Evolutionary conservation across 2,888 invertebrate species (phyloP), one percentile per base, ranked within the genome.

Genomic region (Ptychoptera contaminata): DNA sequence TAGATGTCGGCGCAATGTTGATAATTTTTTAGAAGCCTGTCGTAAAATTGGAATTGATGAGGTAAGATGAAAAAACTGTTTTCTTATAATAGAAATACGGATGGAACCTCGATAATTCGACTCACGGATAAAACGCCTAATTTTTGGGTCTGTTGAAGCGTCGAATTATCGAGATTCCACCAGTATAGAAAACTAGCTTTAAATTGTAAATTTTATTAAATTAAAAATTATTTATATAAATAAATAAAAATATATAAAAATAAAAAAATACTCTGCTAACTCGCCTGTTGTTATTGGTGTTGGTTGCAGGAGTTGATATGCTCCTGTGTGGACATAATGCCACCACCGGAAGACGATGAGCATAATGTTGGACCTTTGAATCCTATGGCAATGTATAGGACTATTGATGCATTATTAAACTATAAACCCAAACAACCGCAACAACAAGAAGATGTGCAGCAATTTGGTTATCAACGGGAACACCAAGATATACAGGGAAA

Each of bases 11-110:
- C 74, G 88, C 58, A 94, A 94, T 63, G 92, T 94, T 29, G 93
- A 94, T 62, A 93, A 93, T 68, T 94, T 94, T 60, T 68, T 94
- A 54, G 91, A 92, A 59, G 93, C 93, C 16, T 94, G 93, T 67
- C 75, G 90, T 48, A 85, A 79, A 67, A 87, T 93, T 56, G 94
- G 94, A 52, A 88, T 94, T 11, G 84, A 90, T 67, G 90, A 92
- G 82, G 93, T 93, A 67, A 76, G 81, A 67, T 42, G 47, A 32
- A 46, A 43, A 43, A 43, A 16, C 10, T 15, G n/a, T n/a, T n/a
- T n/a, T n/a, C n/a, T n/a, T n/a, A n/a, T n/a, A n/a, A n/a, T n/a
- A n/a, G n/a, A n/a, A n/a, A n/a, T n/a, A n/a, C n/a, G n/a, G n/a
- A n/a, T n/a, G n/a, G n/a, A n/a, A n/a, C n/a, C n/a, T n/a, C n/a